Base-by-base conservation (phyloP, 2,113 vertebrate species). In the Alethe diademata region DNA sequence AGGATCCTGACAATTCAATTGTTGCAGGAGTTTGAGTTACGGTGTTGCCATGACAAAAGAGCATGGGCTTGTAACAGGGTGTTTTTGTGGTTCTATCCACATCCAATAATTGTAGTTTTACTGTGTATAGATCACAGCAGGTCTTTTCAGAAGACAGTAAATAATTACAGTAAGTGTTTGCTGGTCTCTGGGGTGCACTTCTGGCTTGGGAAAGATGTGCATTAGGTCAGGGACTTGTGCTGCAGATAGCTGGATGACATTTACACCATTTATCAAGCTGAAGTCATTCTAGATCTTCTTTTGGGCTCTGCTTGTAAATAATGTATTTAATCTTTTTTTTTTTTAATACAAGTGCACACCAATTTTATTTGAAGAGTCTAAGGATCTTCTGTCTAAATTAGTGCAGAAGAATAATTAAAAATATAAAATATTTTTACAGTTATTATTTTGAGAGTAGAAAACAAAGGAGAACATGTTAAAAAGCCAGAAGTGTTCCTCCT, bases 161-260 rank as follows among this genome's bases (percentile, higher is more conserved):
- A 95, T 97, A 96, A 97, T 97, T 94, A 92, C 92, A 95, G 66
- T 93, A 90, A 97, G 90, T 95, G 86, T 95, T 96, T 96, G 96
- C 92, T 86, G 67, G 71, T 96, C 97, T 96, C 95, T 38, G 35
- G 96, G 94, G 97, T 96, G 76, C 86, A 91, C 61, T 95, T 96
- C 78, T 78, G 92, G 78, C 78, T 93, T 95, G 79, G 64, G 93
- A 93, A 88, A 86, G 96, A 97, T 78, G 72, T 86, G 80, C 67
- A 36, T 88, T 93, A 88, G 92, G 92, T 97, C 97, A 97, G 88
- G 56, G 86, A 92, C 95, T 94, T 91, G 35, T 88, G 73, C 74
- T 95, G 88, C 43, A 91, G 87, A 96, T 92, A 93, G 92, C 88
- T 66, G 29, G 56, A 75, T 93, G 93, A 93, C 88, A 93, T 91